These are phyloP conservation scores for Fulmarus glacialis DNA, from an alignment of 2,113 vertebrate species.

Conservation along the genomic window DNA sequence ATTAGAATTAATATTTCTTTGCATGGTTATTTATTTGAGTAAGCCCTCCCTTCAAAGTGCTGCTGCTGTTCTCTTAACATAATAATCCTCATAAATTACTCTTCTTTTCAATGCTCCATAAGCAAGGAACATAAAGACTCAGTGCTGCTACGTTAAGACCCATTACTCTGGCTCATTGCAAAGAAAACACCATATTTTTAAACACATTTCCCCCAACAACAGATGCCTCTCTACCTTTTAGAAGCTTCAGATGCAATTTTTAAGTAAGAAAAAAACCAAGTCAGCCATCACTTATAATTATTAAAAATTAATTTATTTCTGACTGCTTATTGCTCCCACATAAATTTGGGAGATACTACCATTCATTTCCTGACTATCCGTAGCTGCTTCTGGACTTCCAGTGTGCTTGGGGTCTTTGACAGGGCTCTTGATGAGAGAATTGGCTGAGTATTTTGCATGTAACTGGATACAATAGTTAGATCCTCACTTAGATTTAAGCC, in stretches of 20 bases:
- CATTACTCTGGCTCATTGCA: not conserved
- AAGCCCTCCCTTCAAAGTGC: not conserved
- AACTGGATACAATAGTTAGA: not conserved
- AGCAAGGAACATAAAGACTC: not conserved
- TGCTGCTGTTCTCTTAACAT: not conserved
- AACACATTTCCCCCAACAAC: not conserved
- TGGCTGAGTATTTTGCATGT: not conserved
- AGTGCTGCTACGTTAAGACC: not conserved
- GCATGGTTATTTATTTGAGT: not conserved
- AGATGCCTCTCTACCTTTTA: not conserved
- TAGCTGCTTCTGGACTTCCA: not conserved
- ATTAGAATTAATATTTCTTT: not conserved
- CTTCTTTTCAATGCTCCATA: not conserved
- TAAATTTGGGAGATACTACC: not conserved
- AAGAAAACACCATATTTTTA: slow-evolving; percentile 15
- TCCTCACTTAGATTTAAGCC: not conserved
- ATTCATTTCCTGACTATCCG: not conserved
- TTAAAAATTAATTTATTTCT: slow-evolving; percentile 4
- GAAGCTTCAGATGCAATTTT: not conserved
- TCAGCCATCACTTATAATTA: not conserved
- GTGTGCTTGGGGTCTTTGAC: not conserved
- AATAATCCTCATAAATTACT: slow-evolving; percentile 6
- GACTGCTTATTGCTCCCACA: not conserved
- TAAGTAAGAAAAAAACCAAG: not conserved
- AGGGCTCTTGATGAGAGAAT: not conserved